Conservation (phyloP, 2,888 invertebrate genomes). For the Anodontia alba region DNA sequence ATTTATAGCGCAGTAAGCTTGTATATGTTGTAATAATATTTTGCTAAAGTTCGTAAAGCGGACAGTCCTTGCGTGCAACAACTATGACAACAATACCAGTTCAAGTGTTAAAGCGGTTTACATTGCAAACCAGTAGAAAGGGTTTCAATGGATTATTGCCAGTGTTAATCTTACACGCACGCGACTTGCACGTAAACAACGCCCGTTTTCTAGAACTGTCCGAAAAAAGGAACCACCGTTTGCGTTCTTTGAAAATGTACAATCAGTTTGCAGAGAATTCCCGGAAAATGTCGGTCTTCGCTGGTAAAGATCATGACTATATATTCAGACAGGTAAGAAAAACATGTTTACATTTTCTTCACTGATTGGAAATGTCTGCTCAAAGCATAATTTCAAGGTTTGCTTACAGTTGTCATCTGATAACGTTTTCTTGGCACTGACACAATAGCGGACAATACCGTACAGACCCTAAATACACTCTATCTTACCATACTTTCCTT, state of each 20-base stretch:
- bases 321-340: constrained; percentile 68
- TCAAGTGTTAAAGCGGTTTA: not conserved
- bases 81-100: not conserved
- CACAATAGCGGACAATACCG: no score
- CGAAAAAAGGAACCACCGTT: not conserved
- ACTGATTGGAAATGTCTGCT: no score
- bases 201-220: not conserved
- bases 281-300: constrained; percentile 35
- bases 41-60: no score
- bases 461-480: no score
- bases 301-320: constrained; percentile 64
- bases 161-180: not conserved
- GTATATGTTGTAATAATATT: not conserved
- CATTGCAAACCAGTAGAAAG: not conserved
- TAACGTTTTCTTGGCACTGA: no score
- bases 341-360: not conserved
- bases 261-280: constrained; percentile 22
- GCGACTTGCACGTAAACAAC: not conserved
- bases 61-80: no score
- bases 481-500: no score
- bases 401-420: no score
- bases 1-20: not conserved
- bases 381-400: no score
- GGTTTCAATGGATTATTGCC: not conserved
- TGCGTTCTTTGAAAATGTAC: constrained; percentile 26